Percentiles rank a stretch among this genome's conserved stretches.
Evolutionary conservation across 1,140 invertebrate species (phyloP).

Genomic region (Aphelinus atriplicis): DNA sequence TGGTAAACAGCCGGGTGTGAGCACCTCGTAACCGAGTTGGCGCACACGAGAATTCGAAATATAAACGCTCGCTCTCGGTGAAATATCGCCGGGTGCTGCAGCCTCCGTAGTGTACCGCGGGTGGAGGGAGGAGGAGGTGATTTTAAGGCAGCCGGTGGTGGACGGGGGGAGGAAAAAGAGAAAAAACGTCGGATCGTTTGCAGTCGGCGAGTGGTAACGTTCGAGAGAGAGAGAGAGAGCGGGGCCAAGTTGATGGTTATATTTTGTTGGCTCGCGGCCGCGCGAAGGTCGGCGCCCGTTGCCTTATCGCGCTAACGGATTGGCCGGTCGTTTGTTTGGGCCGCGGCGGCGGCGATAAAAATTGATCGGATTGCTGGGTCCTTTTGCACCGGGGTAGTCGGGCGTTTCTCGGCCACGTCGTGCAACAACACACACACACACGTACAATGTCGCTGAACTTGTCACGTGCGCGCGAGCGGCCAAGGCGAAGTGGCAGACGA

Average conservation of each 20-base stretch:
- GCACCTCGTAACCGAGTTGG: too few species aligned
- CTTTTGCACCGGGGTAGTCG: too few species aligned
- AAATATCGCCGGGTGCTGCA: neutral
- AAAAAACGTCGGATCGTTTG: slow-evolving; percentile 5
- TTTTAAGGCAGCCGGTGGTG: neutral
- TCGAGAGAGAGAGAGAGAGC: too few species aligned
- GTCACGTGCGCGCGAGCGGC: slow-evolving; percentile 25
- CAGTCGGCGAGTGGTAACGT: neutral
- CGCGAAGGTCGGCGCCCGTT: too few species aligned
- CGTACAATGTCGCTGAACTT: slow-evolving; percentile 37
- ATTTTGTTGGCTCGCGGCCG: neutral
- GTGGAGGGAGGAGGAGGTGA: neutral
- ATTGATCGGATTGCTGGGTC: too few species aligned
- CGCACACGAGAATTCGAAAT: neutral
- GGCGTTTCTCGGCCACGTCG: too few species aligned
- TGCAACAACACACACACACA: neutral
- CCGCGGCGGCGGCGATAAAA: too few species aligned
- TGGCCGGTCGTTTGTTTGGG: too few species aligned
- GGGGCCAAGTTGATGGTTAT: slow-evolving; percentile 1
- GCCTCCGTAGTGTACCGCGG: too few species aligned
- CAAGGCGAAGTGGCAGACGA: slow-evolving; percentile 33
- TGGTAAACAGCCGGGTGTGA: too few species aligned
- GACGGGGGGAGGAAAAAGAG: neutral
- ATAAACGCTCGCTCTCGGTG: neutral
- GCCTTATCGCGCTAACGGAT: too few species aligned